phyloP scores from a whole-genome alignment of 2,888 invertebrate genomes.

The Drosophila flavopinicola region DNA sequence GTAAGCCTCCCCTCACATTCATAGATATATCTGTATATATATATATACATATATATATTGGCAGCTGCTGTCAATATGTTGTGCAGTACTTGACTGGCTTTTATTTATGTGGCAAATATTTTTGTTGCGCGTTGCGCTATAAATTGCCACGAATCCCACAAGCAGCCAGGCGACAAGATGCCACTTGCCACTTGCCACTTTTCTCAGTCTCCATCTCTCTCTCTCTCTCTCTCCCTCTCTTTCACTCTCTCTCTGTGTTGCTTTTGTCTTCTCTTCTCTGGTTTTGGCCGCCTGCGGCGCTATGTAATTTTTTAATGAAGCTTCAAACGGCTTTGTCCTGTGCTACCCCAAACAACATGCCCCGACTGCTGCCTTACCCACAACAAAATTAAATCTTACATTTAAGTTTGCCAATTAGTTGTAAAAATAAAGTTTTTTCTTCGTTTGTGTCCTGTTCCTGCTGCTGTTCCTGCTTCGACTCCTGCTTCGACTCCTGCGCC shows the following conservation, averaged over 20 bases:
- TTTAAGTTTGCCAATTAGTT: constrained; percentile 82
- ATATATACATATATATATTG: too few species aligned
- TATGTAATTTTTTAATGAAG: constrained; percentile 79
- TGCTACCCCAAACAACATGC: constrained; percentile 25
- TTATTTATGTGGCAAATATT: constrained; percentile 73
- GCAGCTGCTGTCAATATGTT: constrained; percentile 59
- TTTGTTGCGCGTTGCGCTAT: constrained; percentile 51
- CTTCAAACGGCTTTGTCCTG: constrained; percentile 71
- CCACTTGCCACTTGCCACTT: constrained; percentile 23
- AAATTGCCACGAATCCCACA: constrained; percentile 51
- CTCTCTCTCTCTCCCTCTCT: not conserved
- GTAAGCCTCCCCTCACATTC: constrained; percentile 67
- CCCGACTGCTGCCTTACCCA: constrained; percentile 38
- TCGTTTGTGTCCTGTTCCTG: constrained; percentile 9
- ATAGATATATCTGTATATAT: too few species aligned
- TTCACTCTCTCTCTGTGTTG: not conserved
- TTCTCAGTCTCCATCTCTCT: not conserved
- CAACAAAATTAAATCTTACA: constrained; percentile 80
- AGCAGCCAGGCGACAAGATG: constrained; percentile 36
- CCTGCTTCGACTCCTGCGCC: not conserved
- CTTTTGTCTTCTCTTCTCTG: constrained; percentile 11
- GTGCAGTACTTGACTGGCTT: constrained; percentile 51
- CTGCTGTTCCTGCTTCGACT: constrained; percentile 1
- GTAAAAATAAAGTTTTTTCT: constrained; percentile 78
- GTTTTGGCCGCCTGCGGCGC: constrained; percentile 45